Evolutionary conservation across 2,797 vertebrate species (phyloP), one percentile per base, ranked within the genome.

Genomic region (Lagodon rhomboides): DNA sequence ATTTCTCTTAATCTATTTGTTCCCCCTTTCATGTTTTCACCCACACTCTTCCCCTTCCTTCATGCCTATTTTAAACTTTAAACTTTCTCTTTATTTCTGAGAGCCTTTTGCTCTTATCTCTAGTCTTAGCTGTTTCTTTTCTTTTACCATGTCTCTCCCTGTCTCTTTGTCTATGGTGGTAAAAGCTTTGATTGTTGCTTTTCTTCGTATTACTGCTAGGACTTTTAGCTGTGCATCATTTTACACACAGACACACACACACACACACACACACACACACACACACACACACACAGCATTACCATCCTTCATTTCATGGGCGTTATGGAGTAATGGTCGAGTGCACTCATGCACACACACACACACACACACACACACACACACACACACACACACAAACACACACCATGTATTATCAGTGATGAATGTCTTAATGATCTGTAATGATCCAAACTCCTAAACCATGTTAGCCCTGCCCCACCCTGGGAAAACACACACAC

Each of bases 361-460:
- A 27, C 46, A 56, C 44, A 17, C 20, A 30, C 38, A 30, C 73
- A 44, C 43, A 51, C 43, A 30, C 68, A 44, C 27, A 54, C n/a
- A 46, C 17, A 34, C 17, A 77, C 44, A 30, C 20, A 53, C 17
- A 25, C 56, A 67, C 25, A 30, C 22, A 38, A 49, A 11, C 17
- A 23, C 22, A 43, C 18, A 30, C 68, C 47, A 3, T 73, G 73
- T 63, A 82, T 82, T 84, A 73, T 73, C 62, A 70, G 92, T 96
- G 95, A 96, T 95, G 93, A 95, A 96, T 96, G 94, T 95, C 94
- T 94, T 95, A 96, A 96, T 95, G 89, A 94, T 94, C 88, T 88
- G 72, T 91, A 95, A 92, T 92, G 93, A 95, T 90, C 92, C 91
- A 49, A 46, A 79, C 46, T 18, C 41, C 30, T 76, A 79, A 82